Evolutionary conservation across 2,888 invertebrate species (phyloP), one percentile per base, ranked within the genome.

Genomic region (Tanypteryx hageni): DNA sequence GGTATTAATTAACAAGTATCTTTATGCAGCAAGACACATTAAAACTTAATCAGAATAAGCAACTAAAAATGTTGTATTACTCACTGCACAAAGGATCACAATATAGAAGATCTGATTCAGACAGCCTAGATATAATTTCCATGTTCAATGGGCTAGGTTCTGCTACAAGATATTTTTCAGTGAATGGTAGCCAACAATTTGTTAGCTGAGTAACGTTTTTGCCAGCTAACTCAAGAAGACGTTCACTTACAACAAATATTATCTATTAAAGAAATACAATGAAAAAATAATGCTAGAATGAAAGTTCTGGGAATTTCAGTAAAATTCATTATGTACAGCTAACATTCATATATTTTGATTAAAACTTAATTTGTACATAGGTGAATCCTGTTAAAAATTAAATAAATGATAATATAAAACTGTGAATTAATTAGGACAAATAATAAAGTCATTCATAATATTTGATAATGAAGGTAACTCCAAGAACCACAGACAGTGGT

Each of bases 231-330:
- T 97, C 96, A 27, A 98, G 96, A 58, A 98, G 96, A 81, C 98
- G 96, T 94, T 98, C 98, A 94, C 98, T 98, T 92, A 98, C 96
- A 93, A 96, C 96, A 95, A 97, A 97, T n/a, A 98, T 95, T 93
- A 98, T 96, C 98, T 98, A 95, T 16, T 95, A 95, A 93, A 93
- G 92, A 92, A 92, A 13, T 91, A 27, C 22, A 22, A 18, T 44
- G 44, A 44, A 44, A 44, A 44, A 44, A 3, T 44, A 44, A 44
- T 44, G 44, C 5, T 44, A 44, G 44, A 44, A 44, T 44, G 44
- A 44, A 3, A 44, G 44, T 44, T 44, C 44, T 44, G 5, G 5
- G 5, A 3, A 44, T 44, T 44, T 44, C 5, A 44, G 44, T 44
- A 44, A 44, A 44, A 44, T 44, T 44, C 44, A 44, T 44, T 44